Base-by-base conservation (phyloP, 2,888 invertebrate species). In the Apamea monoglypha region DNA sequence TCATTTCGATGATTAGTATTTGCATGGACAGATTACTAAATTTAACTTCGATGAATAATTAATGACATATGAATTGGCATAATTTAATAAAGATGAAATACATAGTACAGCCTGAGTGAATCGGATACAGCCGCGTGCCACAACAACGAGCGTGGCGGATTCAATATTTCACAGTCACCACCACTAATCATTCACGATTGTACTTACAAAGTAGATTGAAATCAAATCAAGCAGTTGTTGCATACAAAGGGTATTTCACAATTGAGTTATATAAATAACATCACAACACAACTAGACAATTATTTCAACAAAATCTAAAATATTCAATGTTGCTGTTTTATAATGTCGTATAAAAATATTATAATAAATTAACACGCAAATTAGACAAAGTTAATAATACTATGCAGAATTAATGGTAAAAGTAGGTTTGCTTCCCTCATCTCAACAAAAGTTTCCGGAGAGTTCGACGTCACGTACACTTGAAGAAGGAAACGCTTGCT, bases 141-240 rank as follows among this genome's bases (percentile, higher is more conserved):
- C 89, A 87, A 89, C 90, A 92, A 92, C 92, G 90, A 94, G 93
- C 96, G 95, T 95, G 88, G 89, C 95, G 86, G 93, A 96, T 96
- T 85, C 94, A 91, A 96, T 96, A 94, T 93, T 94, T 94, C 95
- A 96, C 96, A 96, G 93, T 94, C 91, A 92, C 95, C 94, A 94
- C 94, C 90, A 90, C 93, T 95, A 96, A 96, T 96, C 94, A 95
- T 94, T 94, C 92, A 90, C 92, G 92, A 94, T 95, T 95, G 93
- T 93, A 93, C 91, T 92, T 92, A 93, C 92, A 92, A 93, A 94
- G 91, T 92, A 92, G 92, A 94, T 94, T 94, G 92, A 92, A 94
- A 93, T 92, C 90, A 91, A 92, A 92, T 92, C 88, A 89, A 87
- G 79, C 87, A 86, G 76, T 85, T 79, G 86, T 85, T 86, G 87